Evolutionary conservation across 2,797 vertebrate genomes (phyloP).

Genomic region (Diplodus puntazzo): DNA sequence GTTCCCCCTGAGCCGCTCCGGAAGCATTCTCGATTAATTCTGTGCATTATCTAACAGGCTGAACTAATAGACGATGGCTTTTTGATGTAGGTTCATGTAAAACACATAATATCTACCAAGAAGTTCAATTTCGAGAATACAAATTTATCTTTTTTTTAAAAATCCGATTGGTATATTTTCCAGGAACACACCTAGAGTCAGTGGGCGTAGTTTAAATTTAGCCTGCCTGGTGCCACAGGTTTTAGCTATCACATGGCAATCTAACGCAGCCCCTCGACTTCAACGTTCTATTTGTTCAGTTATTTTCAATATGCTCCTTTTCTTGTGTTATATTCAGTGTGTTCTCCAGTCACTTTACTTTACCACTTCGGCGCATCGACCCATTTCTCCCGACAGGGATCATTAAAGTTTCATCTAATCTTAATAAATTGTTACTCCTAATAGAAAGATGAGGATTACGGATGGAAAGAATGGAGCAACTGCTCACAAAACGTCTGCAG

Average conservation of each 20-base stretch:
- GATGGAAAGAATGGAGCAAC: constrained; percentile 69
- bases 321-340: constrained; percentile 38
- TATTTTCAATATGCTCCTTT: constrained; percentile 42
- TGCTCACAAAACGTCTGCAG: constrained; percentile 60
- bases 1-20: not conserved
- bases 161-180: not conserved
- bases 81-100: not conserved
- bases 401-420: constrained; percentile 78
- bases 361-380: constrained; percentile 55
- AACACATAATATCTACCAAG: too few species aligned
- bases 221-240: not conserved
- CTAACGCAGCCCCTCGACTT: constrained; percentile 24
- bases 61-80: not conserved
- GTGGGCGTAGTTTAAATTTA: constrained; percentile 1
- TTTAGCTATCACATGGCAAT: constrained; percentile 3
- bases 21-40: not conserved
- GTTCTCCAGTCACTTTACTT: constrained; percentile 39
- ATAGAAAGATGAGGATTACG: constrained; percentile 71
- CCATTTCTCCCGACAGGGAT: constrained; percentile 72
- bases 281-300: constrained; percentile 39
- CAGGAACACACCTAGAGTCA: not conserved
- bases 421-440: constrained; percentile 75
- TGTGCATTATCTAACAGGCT: not conserved
- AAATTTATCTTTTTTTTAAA: not conserved
- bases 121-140: not conserved